Conservation (phyloP, 2,888 invertebrate genomes). For the Drosophila recens region DNA sequence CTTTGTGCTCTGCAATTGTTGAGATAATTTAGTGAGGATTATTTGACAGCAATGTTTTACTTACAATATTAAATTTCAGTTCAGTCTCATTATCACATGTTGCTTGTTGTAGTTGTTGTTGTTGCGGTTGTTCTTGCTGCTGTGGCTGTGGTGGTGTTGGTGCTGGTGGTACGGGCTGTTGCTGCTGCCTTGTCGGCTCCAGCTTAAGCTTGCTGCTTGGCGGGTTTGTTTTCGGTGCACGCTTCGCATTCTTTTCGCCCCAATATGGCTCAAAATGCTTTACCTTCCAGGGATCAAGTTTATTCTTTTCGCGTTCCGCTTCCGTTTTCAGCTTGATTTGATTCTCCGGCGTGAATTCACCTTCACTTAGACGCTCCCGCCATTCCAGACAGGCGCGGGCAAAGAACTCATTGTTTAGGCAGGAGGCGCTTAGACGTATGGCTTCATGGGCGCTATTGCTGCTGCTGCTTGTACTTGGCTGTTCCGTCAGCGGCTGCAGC, state of each 20-base stretch:
- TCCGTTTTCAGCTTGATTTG: conserved; percentile 96
- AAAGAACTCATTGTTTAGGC: conserved; percentile 98
- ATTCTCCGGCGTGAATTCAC: conserved; percentile 98
- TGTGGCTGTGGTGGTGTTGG: conserved; percentile 52
- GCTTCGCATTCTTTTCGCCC: conserved; percentile 89
- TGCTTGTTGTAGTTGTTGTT: conserved; percentile 61
- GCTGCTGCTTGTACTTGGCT: conserved; percentile 53
- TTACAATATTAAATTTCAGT: conserved; percentile 70
- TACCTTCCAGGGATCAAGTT: conserved; percentile 98
- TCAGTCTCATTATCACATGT: conserved; percentile 82
- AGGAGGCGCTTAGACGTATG: conserved; percentile 90
- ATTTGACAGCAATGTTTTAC: conserved; percentile 3
- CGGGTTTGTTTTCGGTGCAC: conserved; percentile 54
- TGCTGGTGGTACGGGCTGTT: conserved; percentile 38
- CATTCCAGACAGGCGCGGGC: conserved; percentile 98
- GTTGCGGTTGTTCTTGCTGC: conserved; percentile 32
- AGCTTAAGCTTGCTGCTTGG: conserved; percentile 55
- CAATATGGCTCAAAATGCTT: conserved; percentile 98
- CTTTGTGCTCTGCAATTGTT: conserved; percentile 69
- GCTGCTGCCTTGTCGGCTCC: conserved; percentile 48
- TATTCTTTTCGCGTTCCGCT: conserved; percentile 96
- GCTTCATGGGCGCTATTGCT: conserved; percentile 70
- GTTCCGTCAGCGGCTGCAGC: conserved; percentile 32
- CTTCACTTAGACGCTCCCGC: conserved; percentile 96
- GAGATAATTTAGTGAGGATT: background rate